A percentile compares a stretch with the other conserved stretches of the same genome.
Conservation (phyloP, 2,797 vertebrate species). For the Peromyscus melanophrys region DNA sequence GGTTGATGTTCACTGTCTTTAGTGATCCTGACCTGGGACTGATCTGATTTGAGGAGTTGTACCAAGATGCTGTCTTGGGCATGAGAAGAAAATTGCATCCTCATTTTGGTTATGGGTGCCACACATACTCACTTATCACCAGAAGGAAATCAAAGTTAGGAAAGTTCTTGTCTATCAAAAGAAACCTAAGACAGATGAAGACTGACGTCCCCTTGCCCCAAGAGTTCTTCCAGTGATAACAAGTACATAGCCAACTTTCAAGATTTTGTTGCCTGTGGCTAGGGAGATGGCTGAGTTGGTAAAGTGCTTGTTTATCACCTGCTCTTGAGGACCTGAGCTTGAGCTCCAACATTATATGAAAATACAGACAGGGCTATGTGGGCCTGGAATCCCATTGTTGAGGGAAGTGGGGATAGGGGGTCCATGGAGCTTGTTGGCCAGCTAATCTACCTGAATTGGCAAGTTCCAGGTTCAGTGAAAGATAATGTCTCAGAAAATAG, state of each 20-base stretch:
- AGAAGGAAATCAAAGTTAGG: constrained; percentile 2
- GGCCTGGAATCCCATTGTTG: background rate
- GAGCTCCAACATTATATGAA: background rate
- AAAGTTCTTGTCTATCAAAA: background rate
- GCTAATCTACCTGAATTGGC: too few species aligned
- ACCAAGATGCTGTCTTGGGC: background rate
- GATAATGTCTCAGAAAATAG: background rate
- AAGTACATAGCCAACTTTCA: constrained; percentile 10
- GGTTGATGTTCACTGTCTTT: background rate
- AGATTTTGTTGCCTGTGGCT: background rate
- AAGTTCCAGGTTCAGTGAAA: background rate
- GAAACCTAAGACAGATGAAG: background rate
- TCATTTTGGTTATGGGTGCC: background rate
- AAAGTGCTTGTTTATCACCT: background rate
- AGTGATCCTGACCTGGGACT: background rate
- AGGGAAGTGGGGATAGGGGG: background rate
- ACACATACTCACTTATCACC: background rate
- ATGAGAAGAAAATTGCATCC: background rate
- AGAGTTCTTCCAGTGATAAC: background rate
- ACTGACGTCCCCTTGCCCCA: background rate
- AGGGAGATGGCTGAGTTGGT: background rate
- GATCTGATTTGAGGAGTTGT: background rate
- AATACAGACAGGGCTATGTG: background rate
- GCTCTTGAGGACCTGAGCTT: background rate
- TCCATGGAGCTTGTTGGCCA: background rate